Conservation (phyloP, 2,888 invertebrate genomes). For the Candidula unifasciata region DNA sequence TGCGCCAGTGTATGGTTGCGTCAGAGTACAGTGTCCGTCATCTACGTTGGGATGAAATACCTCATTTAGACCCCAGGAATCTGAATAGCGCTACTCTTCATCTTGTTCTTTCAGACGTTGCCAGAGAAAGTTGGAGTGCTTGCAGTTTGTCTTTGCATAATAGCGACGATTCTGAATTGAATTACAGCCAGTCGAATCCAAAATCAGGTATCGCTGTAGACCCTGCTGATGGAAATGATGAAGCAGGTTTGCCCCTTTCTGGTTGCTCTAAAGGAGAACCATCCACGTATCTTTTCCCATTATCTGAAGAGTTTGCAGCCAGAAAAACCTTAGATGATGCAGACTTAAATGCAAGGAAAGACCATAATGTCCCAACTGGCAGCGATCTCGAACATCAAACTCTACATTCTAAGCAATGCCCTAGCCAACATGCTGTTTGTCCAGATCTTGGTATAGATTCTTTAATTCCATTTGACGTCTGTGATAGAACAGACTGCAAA, state of each 20-base stretch:
- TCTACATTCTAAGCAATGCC: neutral
- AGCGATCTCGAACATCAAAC: neutral
- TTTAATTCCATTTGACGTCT: neutral
- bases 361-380: neutral
- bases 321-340: neutral
- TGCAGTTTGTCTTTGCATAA: neutral
- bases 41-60: conserved; percentile 53
- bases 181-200: neutral
- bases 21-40: conserved; percentile 52
- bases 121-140: neutral
- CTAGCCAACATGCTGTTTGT: neutral
- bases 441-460: neutral
- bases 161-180: neutral
- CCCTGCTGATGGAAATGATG: neutral
- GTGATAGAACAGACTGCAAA: neutral
- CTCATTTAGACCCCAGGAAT: conserved; percentile 40
- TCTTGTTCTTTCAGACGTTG: neutral
- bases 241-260: neutral
- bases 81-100: neutral
- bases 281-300: neutral
- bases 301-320: neutral
- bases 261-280: neutral
- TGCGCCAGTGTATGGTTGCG: conserved; percentile 53
- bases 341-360: neutral
- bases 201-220: neutral